Percentiles rank a stretch among this genome's conserved stretches.
These are phyloP conservation scores for Drosophila lacertosa DNA, from an alignment of 1,140 invertebrate genomes.

Conservation along the genomic window DNA sequence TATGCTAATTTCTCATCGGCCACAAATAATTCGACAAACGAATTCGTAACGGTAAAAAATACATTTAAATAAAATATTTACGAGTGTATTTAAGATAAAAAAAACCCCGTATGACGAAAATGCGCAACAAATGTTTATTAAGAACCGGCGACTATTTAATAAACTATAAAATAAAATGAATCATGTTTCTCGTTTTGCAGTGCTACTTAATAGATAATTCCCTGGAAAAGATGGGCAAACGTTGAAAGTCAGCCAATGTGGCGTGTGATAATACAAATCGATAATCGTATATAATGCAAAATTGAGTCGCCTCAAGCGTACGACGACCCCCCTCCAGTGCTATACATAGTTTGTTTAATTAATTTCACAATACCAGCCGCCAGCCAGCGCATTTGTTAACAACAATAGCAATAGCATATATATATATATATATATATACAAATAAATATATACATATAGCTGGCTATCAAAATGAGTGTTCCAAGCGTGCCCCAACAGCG, in stretches of 20 bases:
- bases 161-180: constrained; percentile 12
- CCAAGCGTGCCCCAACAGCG: constrained; percentile 66
- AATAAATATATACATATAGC: too few relatives aligned
- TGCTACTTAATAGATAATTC: constrained; percentile 32
- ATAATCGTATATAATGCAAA: constrained; percentile 56
- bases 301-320: constrained; percentile 42
- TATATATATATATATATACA: too few relatives aligned
- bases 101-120: constrained; percentile 4
- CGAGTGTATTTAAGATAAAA: neutral
- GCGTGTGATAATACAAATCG: constrained; percentile 51
- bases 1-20: constrained; percentile 37
- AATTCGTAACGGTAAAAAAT: constrained; percentile 15
- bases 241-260: constrained; percentile 44
- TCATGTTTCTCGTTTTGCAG: constrained; percentile 27
- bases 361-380: constrained; percentile 66
- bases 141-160: neutral
- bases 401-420: constrained; percentile 64
- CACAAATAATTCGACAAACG: neutral
- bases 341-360: constrained; percentile 67
- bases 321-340: constrained; percentile 36
- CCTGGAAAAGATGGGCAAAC: constrained; percentile 50
- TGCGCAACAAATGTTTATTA: constrained; percentile 4
- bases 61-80: neutral
- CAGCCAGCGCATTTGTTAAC: constrained; percentile 44
- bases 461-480: constrained; percentile 76